A percentile compares a stretch with the other conserved stretches of the same genome.
Conservation (phyloP, 2,113 vertebrate genomes). For the Glaucidium brasilianum region DNA sequence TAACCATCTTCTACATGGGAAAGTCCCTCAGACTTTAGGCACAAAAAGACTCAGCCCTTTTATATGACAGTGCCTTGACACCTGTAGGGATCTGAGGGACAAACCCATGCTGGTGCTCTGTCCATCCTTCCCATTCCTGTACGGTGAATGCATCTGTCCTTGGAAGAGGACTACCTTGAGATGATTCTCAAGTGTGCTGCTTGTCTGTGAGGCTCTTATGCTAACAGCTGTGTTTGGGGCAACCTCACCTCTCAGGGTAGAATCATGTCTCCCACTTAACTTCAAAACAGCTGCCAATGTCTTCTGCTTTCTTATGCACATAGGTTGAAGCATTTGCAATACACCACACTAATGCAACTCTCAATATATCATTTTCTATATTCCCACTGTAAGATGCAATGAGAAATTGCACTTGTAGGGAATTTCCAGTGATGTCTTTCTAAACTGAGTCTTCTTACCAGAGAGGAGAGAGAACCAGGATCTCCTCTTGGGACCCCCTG, state of each 20-base stretch:
- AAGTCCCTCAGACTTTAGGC: not conserved
- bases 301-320: not conserved
- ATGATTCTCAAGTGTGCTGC: not conserved
- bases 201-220: not conserved
- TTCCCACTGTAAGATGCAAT: not conserved
- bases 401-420: not conserved
- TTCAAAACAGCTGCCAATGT: not conserved
- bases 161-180: not conserved
- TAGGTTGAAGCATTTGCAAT: not conserved
- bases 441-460: not conserved
- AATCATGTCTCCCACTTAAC: not conserved
- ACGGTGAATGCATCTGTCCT: not conserved
- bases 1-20: not conserved
- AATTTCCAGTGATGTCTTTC: not conserved
- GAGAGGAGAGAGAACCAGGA: not conserved
- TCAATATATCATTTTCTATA: not conserved
- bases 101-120: not conserved
- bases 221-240: not conserved
- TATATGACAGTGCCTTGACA: not conserved
- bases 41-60: not conserved
- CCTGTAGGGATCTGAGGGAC: not conserved
- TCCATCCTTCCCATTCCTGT: not conserved
- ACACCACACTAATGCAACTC: not conserved
- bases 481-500: not conserved
- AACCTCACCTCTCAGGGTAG: not conserved